Base-by-base conservation (phyloP, 1,140 invertebrate genomes). In the Coptotermes formosanus region DNA sequence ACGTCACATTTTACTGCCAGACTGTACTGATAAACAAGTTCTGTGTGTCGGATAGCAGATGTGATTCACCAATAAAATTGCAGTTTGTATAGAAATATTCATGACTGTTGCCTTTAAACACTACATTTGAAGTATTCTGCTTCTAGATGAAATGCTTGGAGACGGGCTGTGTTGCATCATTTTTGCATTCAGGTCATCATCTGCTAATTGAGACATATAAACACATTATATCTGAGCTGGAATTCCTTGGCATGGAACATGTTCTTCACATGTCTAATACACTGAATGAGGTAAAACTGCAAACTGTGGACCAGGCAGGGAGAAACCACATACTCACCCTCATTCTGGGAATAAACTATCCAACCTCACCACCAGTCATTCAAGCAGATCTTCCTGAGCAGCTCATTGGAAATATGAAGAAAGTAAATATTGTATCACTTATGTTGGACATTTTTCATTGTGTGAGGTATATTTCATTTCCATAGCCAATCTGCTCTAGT, bases 201-300 rank as follows among this genome's bases (percentile, higher is more conserved):
- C 32, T 52, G 8, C 32, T 19, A 25, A 21, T 45, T 30, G 38
- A 83, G 8, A 83, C 82, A 25, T 83, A 83, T 52, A 83, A 52
- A 32, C 32, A 32, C 43, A 52, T 83, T 25, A 25, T 83, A 25
- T 44, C 43, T 44, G 82, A 83, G 32, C 32, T 83, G 32, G 82
- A 83, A 52, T 6, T 25, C 32, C 25, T 83, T 52, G 82, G 82
- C 12, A 9, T 52, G 32, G 82, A 83, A 11, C 43, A 83, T 32
- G 32, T 83, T 25, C 25, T 83, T 52, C 82, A 83, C 9, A 19
- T 83, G 6, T 83, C 82, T 4, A 44, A 19, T 52, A 11, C 7
- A 32, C 12, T 83, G 82, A 19, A 83, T 32, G 82, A 83, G 82
- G 32, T 83, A 9, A 83, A n/a, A 32, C 82, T 83, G 82, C 82